phyloP scores from a whole-genome alignment of 2,113 vertebrate genomes.

The Hippocampus mohnikei region DNA sequence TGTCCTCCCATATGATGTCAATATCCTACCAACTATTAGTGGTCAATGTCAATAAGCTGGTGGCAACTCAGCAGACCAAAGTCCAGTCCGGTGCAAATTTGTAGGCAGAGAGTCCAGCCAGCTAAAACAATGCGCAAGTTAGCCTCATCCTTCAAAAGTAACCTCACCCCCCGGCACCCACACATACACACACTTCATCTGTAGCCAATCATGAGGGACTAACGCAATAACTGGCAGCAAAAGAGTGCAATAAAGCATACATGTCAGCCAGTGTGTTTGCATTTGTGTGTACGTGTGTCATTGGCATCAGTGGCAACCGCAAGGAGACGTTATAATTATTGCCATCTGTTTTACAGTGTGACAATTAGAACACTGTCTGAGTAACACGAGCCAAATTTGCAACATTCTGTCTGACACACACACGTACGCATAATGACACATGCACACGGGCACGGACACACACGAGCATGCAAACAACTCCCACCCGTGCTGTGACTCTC shows the following conservation, averaged over 20 bases:
- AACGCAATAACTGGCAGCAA: conserved; percentile 45
- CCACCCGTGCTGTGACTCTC: conserved; percentile 24
- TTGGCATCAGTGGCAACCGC: conserved; percentile 23
- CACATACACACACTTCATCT: conserved; percentile 3
- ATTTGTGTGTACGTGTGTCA: conserved; percentile 18
- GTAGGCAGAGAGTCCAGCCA: conserved; percentile 25
- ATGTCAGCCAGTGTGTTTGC: conserved; percentile 1
- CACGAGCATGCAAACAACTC: conserved; percentile 5
- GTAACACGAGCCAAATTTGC: conserved; percentile 49
- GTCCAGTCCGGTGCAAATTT: not conserved
- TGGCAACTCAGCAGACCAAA: not conserved
- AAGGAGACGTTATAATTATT: conserved; percentile 31
- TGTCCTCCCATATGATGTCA: not conserved
- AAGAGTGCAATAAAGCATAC: conserved; percentile 27
- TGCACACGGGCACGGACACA: not conserved
- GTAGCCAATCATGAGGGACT: conserved; percentile 46
- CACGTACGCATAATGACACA: conserved; percentile 1
- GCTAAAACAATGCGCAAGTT: conserved; percentile 48
- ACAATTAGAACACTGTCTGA: conserved; percentile 60
- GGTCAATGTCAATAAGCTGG: not conserved
- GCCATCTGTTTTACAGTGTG: conserved; percentile 54
- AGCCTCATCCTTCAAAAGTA: conserved; percentile 43
- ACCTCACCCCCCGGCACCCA: no score
- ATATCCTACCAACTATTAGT: no score
- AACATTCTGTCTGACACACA: conserved; percentile 47